A percentile compares a stretch with the other conserved stretches of the same genome.
phyloP scores from a whole-genome alignment of 2,113 vertebrate species.

The Cryptomyrus ogoouensis region DNA sequence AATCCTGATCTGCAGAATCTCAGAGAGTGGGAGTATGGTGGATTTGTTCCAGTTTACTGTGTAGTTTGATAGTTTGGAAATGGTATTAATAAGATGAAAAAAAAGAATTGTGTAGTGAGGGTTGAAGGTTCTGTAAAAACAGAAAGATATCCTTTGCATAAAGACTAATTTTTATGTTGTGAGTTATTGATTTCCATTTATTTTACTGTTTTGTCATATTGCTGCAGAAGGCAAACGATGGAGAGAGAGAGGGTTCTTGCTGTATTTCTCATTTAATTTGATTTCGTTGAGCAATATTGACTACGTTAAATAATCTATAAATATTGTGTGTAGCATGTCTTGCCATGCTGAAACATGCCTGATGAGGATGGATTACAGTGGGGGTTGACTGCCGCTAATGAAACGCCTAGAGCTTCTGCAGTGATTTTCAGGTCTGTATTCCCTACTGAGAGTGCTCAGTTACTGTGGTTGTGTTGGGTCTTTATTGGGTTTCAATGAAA shows the following conservation, averaged over 20 bases:
- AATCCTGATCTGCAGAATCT: background rate
- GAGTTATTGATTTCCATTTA: background rate
- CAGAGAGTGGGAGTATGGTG: background rate
- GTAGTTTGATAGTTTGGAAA: background rate
- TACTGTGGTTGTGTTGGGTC: background rate
- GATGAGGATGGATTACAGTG: background rate
- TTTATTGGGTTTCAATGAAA: background rate
- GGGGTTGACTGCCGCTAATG: background rate
- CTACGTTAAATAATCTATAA: background rate
- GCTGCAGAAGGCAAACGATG: background rate
- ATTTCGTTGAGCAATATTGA: background rate
- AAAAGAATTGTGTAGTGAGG: background rate
- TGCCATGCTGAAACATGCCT: background rate
- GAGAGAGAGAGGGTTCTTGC: background rate
- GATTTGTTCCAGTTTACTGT: background rate
- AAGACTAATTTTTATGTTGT: background rate
- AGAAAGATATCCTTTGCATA: background rate
- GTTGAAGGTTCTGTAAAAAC: background rate
- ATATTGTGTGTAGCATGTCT: background rate
- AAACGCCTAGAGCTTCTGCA: background rate
- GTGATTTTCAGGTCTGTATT: background rate
- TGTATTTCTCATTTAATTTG: background rate
- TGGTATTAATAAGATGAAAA: background rate
- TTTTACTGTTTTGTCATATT: background rate
- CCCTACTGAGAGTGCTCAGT: background rate